phyloP scores from a whole-genome alignment of 1,140 invertebrate species.

The Heliconius himera region DNA sequence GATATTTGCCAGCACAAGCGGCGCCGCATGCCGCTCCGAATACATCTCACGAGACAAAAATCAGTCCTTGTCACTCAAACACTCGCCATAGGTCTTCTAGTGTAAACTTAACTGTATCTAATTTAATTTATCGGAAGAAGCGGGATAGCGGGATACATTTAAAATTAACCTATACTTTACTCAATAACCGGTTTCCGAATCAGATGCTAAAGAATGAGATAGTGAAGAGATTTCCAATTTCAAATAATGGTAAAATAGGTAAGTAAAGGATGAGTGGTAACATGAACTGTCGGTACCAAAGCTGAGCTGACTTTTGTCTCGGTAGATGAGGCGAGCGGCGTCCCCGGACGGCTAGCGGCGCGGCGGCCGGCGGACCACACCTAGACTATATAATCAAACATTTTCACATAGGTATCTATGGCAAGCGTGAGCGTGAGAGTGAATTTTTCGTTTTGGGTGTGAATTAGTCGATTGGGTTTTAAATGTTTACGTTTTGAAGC shows the following conservation, averaged over 20 bases:
- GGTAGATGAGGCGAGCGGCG: slow-evolving; percentile 78
- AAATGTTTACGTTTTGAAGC: slow-evolving; percentile 80
- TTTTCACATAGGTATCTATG: slow-evolving; percentile 82
- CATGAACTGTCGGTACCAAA: slow-evolving; percentile 41
- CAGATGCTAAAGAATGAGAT: slow-evolving; percentile 7
- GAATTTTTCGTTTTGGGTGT: slow-evolving; percentile 81
- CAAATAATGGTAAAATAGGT: slow-evolving; percentile 29
- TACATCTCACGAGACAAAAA: slow-evolving; percentile 81
- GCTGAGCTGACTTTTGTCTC: slow-evolving; percentile 80
- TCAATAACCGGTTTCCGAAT: neutral
- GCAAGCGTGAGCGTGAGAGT: slow-evolving; percentile 81
- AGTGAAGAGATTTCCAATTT: slow-evolving; percentile 4
- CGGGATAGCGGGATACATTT: neutral
- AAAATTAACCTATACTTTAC: neutral
- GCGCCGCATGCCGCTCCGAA: slow-evolving; percentile 66
- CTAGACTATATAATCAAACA: slow-evolving; percentile 78
- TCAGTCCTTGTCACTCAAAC: slow-evolving; percentile 55
- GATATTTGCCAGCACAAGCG: slow-evolving; percentile 78
- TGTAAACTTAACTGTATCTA: neutral
- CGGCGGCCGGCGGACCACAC: slow-evolving; percentile 72
- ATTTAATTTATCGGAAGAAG: slow-evolving; percentile 7
- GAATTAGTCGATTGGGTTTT: slow-evolving; percentile 82
- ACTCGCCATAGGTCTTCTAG: neutral
- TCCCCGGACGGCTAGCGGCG: slow-evolving; percentile 68
- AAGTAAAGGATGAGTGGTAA: slow-evolving; percentile 43